Evolutionary conservation across 2,888 invertebrate genomes (phyloP).

Genomic region (Mimachlamys varia): DNA sequence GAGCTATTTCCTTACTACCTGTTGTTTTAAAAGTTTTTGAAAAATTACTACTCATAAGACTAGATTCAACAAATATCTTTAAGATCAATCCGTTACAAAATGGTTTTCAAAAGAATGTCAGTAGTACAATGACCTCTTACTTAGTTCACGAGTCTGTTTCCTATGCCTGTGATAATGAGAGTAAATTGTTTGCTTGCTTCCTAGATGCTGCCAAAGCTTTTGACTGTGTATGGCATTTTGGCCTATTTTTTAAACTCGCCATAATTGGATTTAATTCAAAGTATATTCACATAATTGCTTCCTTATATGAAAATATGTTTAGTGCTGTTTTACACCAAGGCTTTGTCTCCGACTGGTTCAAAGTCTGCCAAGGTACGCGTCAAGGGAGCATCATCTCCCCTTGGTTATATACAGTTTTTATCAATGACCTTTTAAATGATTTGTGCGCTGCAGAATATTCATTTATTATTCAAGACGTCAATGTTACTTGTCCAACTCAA

Average conservation of each 20-base stretch:
- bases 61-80: neutral
- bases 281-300: neutral
- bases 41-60: neutral
- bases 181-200: neutral
- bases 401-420: too few relatives aligned
- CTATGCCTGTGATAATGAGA: neutral
- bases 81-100: neutral
- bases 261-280: neutral
- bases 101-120: neutral
- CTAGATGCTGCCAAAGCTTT: constrained; percentile 40
- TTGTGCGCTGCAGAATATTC: too few relatives aligned
- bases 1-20: neutral
- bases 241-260: constrained; percentile 35
- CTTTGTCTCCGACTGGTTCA: neutral
- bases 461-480: too few relatives aligned
- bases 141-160: constrained; percentile 23
- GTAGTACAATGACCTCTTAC: constrained; percentile 33
- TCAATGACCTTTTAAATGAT: too few relatives aligned
- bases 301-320: neutral
- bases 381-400: neutral
- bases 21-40: neutral
- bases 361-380: neutral
- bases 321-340: neutral
- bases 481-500: too few relatives aligned
- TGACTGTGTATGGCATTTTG: constrained; percentile 40